Conservation (phyloP, 2,113 vertebrate genomes). For the Pachycephala philippinensis region DNA sequence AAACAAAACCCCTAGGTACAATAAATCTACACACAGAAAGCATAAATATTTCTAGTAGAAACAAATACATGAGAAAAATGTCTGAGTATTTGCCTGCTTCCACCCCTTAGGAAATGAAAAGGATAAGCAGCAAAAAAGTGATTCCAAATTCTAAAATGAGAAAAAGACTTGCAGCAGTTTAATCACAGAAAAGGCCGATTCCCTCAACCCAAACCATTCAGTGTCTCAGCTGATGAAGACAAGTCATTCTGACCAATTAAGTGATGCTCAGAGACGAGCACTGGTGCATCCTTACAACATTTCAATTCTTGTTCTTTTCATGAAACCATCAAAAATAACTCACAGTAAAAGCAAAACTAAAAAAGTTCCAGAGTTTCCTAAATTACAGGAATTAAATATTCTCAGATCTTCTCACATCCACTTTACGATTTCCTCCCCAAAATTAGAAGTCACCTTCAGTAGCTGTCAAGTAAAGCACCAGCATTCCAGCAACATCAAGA, state of each 20-base stretch:
- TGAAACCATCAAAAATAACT: background rate
- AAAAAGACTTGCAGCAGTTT: background rate
- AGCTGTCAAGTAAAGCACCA: background rate
- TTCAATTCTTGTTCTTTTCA: background rate
- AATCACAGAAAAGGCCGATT: background rate
- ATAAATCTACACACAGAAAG: background rate
- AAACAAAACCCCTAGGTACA: slow-evolving; percentile 30
- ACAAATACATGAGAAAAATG: background rate
- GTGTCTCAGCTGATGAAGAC: background rate
- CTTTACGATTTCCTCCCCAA: background rate
- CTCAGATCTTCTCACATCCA: background rate
- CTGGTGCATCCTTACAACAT: background rate
- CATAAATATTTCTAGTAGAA: background rate
- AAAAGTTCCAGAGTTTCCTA: background rate
- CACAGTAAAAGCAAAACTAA: background rate
- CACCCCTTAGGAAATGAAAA: background rate
- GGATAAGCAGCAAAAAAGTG: background rate
- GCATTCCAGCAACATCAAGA: background rate
- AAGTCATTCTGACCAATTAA: background rate
- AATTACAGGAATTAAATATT: background rate
- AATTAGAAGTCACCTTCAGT: background rate
- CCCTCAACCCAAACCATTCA: background rate
- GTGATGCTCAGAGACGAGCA: background rate
- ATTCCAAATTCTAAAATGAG: background rate
- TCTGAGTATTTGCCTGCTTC: background rate